A percentile compares a stretch with the other conserved stretches of the same genome.
These are phyloP conservation scores for Ophioninae sp. DNA, from an alignment of 2,888 invertebrate genomes.

Conservation along the genomic window DNA sequence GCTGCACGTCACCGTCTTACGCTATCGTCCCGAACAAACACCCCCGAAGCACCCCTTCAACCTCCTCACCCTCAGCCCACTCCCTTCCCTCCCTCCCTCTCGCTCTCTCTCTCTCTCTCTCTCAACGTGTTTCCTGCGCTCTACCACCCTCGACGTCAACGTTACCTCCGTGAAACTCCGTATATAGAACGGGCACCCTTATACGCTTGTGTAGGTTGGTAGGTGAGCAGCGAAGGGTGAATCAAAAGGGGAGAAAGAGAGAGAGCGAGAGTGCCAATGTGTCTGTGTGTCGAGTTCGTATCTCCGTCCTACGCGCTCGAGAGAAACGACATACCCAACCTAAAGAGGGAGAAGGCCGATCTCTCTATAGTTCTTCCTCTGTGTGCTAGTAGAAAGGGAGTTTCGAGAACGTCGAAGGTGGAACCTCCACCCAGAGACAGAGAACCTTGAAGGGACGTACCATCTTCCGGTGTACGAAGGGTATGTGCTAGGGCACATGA, in stretches of 20 bases:
- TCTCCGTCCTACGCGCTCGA: slow-evolving; percentile 39
- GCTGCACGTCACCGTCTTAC: slow-evolving; percentile 80
- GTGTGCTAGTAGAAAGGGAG: slow-evolving; percentile 52
- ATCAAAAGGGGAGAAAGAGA: slow-evolving; percentile 41
- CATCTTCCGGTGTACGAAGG: slow-evolving; percentile 61
- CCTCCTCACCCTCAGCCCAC: slow-evolving; percentile 4
- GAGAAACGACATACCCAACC: slow-evolving; percentile 39
- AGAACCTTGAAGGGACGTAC: slow-evolving; percentile 68
- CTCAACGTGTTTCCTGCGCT: slow-evolving; percentile 64
- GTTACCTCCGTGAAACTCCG: slow-evolving; percentile 72
- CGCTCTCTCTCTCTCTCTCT: slow-evolving; percentile 52
- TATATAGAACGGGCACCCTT: slow-evolving; percentile 60
- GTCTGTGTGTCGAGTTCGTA: slow-evolving; percentile 57
- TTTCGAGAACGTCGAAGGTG: slow-evolving; percentile 63
- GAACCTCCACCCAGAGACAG: slow-evolving; percentile 67
- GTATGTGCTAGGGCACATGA: slow-evolving; percentile 55
- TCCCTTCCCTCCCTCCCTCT: slow-evolving; percentile 60
- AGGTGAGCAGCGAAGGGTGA: slow-evolving; percentile 48
- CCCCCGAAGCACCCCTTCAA: slow-evolving; percentile 67
- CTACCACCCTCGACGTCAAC: slow-evolving; percentile 71
- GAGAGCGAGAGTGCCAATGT: background rate
- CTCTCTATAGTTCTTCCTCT: slow-evolving; percentile 44
- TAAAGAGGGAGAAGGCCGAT: slow-evolving; percentile 28
- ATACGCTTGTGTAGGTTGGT: slow-evolving; percentile 37
- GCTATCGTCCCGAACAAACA: slow-evolving; percentile 81